phyloP scores from a whole-genome alignment of 2,888 invertebrate species.

The Caenorhabditis parvicauda region DNA sequence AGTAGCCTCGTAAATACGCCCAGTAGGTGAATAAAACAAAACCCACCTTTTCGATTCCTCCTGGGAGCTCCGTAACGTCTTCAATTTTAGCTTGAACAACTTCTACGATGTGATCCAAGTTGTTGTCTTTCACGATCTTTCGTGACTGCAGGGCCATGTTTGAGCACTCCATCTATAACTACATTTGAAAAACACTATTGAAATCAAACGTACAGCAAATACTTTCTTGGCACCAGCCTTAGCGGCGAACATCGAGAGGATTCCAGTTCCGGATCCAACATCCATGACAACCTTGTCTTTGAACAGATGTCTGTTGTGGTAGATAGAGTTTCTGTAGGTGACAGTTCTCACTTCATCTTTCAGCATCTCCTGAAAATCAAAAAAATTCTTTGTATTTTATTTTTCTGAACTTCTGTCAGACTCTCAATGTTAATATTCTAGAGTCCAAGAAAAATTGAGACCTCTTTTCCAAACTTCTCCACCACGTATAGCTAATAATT shows the following conservation, averaged over 20 bases:
- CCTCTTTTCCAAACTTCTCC: too few relatives aligned
- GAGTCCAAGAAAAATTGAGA: too few relatives aligned
- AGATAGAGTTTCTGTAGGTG: conserved; percentile 97
- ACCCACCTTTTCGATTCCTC: conserved; percentile 73
- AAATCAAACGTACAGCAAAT: conserved; percentile 72
- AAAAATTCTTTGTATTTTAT: background rate
- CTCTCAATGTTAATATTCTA: too few relatives aligned
- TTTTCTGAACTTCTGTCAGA: too few relatives aligned
- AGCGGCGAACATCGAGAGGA: conserved; percentile 98
- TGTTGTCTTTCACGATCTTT: conserved; percentile 79
- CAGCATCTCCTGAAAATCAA: conserved; percentile 84
- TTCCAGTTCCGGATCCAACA: conserved; percentile 97
- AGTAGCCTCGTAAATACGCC: too few relatives aligned
- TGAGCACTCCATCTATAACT: conserved; percentile 83
- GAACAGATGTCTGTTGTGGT: conserved; percentile 80
- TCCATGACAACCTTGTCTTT: conserved; percentile 86
- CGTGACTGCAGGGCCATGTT: conserved; percentile 96
- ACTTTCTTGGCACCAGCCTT: conserved; percentile 94
- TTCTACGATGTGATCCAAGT: conserved; percentile 64
- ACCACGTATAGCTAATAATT: too few relatives aligned
- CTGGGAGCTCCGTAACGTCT: conserved; percentile 82
- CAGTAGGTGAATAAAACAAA: background rate
- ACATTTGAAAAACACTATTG: background rate
- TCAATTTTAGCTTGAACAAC: conserved; percentile 75
- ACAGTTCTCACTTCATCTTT: conserved; percentile 98